Evolutionary conservation across 2,888 invertebrate genomes (phyloP), one percentile per base, ranked within the genome.

Genomic region (Cephus rjabovi): DNA sequence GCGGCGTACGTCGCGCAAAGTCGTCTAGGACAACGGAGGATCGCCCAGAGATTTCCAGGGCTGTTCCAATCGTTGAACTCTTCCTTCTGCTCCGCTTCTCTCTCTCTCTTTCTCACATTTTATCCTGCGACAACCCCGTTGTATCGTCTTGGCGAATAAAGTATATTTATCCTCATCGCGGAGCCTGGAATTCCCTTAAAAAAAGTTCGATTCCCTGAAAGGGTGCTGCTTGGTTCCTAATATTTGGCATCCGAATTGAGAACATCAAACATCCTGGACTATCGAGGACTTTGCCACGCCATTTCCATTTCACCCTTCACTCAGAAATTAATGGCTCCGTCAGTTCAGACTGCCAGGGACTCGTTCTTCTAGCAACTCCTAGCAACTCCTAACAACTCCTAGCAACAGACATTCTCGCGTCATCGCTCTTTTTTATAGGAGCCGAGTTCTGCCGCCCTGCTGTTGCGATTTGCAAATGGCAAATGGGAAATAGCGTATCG

Each of bases 41-140:
- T 40, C 6, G 40, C 15, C 40, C 15, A 40, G 1, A 40, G 40
- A 40, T 40, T 40, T 40, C 37, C 37, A 12, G 12, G 12, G 12
- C 37, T 37, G 12, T 37, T 37, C 37, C 37, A 12, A 37, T 37
- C 12, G 40, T 40, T 15, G 15, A 40, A 40, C 71, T 76, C 73
- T 34, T 78, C 31, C 56, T 75, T 35, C 40, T 40, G n/a, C n/a
- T 34, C 73, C 34, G 30, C 73, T 74, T 68, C 34, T 69, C 68
- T 73, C 34, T 71, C 15, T 78, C 34, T 56, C 15, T 35, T 70
- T 70, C 73, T 70, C 37, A 76, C 69, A 31, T 70, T 23, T 79
- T 76, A 15, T 69, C 70, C 75, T 79, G 35, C 15, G 33, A 37
- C 68, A 15, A 74, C 15, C 1, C 1, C 40, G 15, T 15, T 40